These are phyloP conservation scores for Sphaerophoria rueppellii DNA, from an alignment of 2,888 invertebrate species.

Conservation along the genomic window DNA sequence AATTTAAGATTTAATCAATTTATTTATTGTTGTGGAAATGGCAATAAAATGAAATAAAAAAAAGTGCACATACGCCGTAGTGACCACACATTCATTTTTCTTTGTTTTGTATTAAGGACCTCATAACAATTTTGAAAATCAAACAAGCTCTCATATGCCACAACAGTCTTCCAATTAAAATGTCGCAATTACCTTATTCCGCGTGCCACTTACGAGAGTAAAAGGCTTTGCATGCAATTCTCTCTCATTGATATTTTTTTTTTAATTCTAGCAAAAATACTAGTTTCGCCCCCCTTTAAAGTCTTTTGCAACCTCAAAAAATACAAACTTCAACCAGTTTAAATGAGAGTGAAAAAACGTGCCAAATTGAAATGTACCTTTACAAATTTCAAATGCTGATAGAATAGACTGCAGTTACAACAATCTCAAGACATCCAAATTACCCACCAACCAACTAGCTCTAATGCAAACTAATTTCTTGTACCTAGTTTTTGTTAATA, in stretches of 20 bases:
- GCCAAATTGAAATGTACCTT: conserved; percentile 61
- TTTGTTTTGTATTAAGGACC: too few species aligned
- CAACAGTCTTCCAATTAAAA: conserved; percentile 58
- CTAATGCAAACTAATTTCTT: conserved; percentile 66
- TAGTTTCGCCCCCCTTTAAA: conserved; percentile 32
- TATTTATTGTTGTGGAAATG: conserved; percentile 32
- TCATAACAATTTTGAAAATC: not conserved
- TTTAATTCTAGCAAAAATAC: conserved; percentile 16
- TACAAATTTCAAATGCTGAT: conserved; percentile 35
- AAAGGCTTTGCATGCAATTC: too few species aligned
- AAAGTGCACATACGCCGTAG: not conserved
- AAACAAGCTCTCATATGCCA: not conserved
- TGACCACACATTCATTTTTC: too few species aligned
- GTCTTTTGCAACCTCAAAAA: not conserved
- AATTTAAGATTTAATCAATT: conserved; percentile 68
- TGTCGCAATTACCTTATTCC: conserved; percentile 62
- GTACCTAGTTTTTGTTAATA: conserved; percentile 28
- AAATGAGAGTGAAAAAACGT: conserved; percentile 57
- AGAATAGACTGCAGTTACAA: conserved; percentile 7
- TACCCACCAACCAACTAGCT: conserved; percentile 13
- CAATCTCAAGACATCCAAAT: conserved; percentile 28
- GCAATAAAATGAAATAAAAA: conserved; percentile 8
- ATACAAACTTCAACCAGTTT: conserved; percentile 53
- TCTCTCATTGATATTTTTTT: not conserved
- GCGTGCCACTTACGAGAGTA: conserved; percentile 32